Evolutionary conservation across 2,888 invertebrate genomes (phyloP).

Genomic region (Agrilus mali): DNA sequence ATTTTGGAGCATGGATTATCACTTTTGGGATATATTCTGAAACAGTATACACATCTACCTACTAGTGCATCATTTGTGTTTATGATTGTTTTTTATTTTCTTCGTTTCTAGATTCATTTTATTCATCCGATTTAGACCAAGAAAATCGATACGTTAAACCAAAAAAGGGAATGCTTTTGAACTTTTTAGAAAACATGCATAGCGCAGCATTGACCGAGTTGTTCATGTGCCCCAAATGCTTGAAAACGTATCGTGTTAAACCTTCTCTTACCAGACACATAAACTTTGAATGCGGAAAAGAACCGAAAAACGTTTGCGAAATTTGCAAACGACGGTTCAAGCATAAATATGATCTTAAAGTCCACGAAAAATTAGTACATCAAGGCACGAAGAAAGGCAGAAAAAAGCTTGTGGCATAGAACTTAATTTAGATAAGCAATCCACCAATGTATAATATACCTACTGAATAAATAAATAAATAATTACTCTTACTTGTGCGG

Average conservation of each 20-base stretch:
- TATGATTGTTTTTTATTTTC: no score
- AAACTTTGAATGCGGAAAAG: constrained; percentile 31
- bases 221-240: constrained; percentile 31
- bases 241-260: constrained; percentile 31
- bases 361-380: constrained; percentile 33
- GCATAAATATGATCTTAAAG: constrained; percentile 36
- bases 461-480: no score
- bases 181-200: constrained; percentile 2
- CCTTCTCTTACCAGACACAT: constrained; percentile 31
- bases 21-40: no score
- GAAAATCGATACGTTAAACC: constrained; percentile 5
- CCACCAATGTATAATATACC: no score
- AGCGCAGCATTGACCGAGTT: constrained; percentile 19
- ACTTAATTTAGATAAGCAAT: no score
- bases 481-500: no score
- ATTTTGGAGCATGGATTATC: no score
- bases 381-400: constrained; percentile 2
- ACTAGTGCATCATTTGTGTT: no score
- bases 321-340: constrained; percentile 31
- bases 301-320: constrained; percentile 26
- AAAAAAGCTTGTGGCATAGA: background rate
- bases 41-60: no score
- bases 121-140: constrained; percentile 9
- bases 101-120: constrained; percentile 29
- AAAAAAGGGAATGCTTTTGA: background rate